Percentiles rank a stretch among this genome's conserved stretches.
phyloP scores from a whole-genome alignment of 2,113 vertebrate species.

The Caranx melampygus region DNA sequence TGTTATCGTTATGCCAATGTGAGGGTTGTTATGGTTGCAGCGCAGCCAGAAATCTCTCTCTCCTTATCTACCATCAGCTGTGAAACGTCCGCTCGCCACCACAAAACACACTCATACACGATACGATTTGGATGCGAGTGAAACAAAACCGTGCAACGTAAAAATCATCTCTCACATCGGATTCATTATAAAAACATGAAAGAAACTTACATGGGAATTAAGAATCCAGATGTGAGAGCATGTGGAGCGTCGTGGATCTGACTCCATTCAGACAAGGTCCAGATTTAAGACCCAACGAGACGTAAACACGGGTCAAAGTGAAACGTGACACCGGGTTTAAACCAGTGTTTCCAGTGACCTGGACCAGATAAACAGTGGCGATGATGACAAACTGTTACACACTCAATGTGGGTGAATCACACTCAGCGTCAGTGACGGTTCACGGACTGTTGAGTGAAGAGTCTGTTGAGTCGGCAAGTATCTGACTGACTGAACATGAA shows the following conservation, averaged over 20 bases:
- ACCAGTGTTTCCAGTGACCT: background rate
- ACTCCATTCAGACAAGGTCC: background rate
- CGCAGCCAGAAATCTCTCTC: conserved; percentile 59
- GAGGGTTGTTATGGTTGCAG: conserved; percentile 77
- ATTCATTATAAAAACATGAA: background rate
- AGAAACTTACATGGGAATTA: background rate
- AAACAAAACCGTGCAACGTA: background rate
- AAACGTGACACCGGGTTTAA: background rate
- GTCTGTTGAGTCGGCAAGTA: background rate
- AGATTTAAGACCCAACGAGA: conserved; percentile 3
- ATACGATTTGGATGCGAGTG: conserved; percentile 17
- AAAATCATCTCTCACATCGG: background rate
- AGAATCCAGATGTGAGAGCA: background rate
- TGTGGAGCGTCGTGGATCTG: background rate
- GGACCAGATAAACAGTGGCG: background rate
- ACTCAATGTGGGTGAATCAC: background rate
- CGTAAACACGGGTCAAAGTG: background rate
- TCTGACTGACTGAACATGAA: background rate
- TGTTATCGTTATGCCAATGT: conserved; percentile 74
- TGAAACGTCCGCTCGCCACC: conserved; percentile 33
- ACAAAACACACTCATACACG: conserved; percentile 31
- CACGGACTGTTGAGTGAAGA: background rate
- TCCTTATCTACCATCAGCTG: conserved; percentile 68
- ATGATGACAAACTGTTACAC: background rate
- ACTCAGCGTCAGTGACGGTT: background rate